Percentiles rank a stretch among this genome's conserved stretches.
Evolutionary conservation across 2,797 vertebrate genomes (phyloP).

Genomic region (Rhynchotus rufescens): DNA sequence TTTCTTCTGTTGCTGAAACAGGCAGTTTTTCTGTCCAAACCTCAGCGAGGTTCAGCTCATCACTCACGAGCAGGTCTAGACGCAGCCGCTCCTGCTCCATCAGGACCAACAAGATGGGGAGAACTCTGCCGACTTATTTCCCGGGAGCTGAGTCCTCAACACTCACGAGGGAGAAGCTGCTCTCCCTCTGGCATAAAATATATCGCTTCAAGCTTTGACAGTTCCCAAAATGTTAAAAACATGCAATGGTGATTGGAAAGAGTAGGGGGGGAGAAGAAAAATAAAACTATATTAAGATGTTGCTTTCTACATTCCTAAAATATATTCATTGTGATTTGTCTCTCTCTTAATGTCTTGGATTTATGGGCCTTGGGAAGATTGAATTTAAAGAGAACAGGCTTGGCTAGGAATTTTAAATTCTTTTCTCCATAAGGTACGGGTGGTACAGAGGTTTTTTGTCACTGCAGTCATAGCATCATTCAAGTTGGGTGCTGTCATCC

Average conservation of each 20-base stretch:
- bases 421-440: not conserved
- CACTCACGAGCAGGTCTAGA: not conserved
- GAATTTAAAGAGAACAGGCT: not conserved
- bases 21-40: not conserved
- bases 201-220: not conserved
- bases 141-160: not conserved
- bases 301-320: constrained; percentile 44
- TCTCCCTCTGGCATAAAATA: not conserved
- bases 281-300: constrained; percentile 27
- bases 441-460: not conserved
- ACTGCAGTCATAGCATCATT: accelerated
- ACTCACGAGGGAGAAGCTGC: not conserved
- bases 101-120: not conserved
- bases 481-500: not conserved
- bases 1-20: not conserved
- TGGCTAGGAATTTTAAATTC: not conserved
- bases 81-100: not conserved
- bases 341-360: not conserved
- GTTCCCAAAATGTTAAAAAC: constrained; percentile 6
- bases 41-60: not conserved
- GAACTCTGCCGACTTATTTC: not conserved
- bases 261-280: not conserved
- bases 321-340: constrained; percentile 4
- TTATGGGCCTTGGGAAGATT: not conserved
- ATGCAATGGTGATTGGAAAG: not conserved